Evolutionary conservation across 2,888 invertebrate genomes (phyloP).

Genomic region (Leptinotarsa juncta): DNA sequence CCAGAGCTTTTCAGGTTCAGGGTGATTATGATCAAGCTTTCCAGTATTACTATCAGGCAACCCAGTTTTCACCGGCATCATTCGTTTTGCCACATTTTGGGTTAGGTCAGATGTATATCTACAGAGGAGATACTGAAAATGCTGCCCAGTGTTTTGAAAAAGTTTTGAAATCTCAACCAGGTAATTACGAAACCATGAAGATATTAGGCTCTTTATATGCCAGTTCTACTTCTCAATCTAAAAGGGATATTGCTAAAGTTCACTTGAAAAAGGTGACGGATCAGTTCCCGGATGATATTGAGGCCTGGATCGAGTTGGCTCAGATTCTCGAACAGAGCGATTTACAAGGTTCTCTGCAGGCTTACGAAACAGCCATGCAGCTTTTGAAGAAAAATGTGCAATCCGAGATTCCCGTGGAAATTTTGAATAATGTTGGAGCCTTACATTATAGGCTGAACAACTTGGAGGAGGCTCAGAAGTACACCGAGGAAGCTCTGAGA

Average conservation of each 20-base stretch:
- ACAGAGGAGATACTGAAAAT: constrained; percentile 94
- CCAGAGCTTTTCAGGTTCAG: constrained; percentile 95
- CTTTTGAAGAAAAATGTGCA: constrained; percentile 93
- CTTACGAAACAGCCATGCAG: constrained; percentile 93
- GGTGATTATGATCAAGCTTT: constrained; percentile 97
- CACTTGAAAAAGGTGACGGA: constrained; percentile 96
- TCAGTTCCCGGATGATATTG: constrained; percentile 97
- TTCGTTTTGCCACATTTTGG: constrained; percentile 99
- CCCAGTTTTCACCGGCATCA: constrained; percentile 94
- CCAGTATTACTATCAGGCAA: constrained; percentile 98
- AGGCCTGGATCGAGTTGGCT: constrained; percentile 99
- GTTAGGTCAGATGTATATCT: constrained; percentile 99
- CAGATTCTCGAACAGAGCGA: constrained; percentile 98
- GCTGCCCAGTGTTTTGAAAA: constrained; percentile 99
- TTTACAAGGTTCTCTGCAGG: constrained; percentile 86
- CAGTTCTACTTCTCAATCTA: constrained; percentile 87
- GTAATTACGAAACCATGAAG: constrained; percentile 99
- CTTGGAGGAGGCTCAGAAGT: constrained; percentile 84
- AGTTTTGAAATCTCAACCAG: constrained; percentile 95
- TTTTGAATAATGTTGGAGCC: constrained; percentile 96
- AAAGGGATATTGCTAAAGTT: constrained; percentile 92
- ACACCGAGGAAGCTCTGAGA: constrained; percentile 87
- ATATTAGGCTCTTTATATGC: constrained; percentile 98
- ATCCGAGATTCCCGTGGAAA: constrained; percentile 96
- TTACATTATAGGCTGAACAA: constrained; percentile 89